phyloP scores from a whole-genome alignment of 2,888 invertebrate species.

The Campoletis raptor region DNA sequence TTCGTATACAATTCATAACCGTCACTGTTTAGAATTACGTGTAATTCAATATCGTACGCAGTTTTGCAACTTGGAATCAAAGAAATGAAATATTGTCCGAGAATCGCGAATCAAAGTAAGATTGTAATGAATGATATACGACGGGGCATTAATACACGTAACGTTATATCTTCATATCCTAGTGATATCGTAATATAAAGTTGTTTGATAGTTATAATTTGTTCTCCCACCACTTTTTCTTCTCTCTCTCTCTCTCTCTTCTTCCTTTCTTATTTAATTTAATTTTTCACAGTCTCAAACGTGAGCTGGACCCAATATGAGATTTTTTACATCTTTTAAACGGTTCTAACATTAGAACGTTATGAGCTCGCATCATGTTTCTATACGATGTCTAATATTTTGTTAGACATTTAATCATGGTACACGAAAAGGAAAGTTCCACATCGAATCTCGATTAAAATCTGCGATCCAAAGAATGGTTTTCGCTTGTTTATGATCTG shows the following conservation, averaged over 20 bases:
- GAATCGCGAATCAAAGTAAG: constrained; percentile 51
- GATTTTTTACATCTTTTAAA: constrained; percentile 45
- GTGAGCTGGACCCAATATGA: constrained; percentile 39
- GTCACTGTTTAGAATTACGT: constrained; percentile 11
- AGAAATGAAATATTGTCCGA: constrained; percentile 62
- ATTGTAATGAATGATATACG: constrained; percentile 39
- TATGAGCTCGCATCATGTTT: constrained; percentile 38
- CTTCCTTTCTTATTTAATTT: constrained; percentile 36
- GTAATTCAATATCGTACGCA: constrained; percentile 56
- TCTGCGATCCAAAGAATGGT: background rate
- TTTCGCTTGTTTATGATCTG: constrained; percentile 1
- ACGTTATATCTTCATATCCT: constrained; percentile 64
- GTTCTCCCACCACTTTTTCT: constrained; percentile 16
- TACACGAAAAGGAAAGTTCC: constrained; percentile 47
- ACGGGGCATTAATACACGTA: constrained; percentile 56
- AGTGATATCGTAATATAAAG: constrained; percentile 65
- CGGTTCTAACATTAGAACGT: constrained; percentile 41
- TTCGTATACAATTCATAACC: background rate
- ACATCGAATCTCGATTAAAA: constrained; percentile 44
- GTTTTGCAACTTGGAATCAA: constrained; percentile 61
- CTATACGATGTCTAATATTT: constrained; percentile 11
- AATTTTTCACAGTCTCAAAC: constrained; percentile 21
- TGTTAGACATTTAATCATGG: constrained; percentile 11
- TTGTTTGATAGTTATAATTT: constrained; percentile 44
- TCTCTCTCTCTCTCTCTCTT: constrained; percentile 22